Base-by-base conservation (phyloP, 2,113 vertebrate species). In the Ceyx cyanopectus region DNA sequence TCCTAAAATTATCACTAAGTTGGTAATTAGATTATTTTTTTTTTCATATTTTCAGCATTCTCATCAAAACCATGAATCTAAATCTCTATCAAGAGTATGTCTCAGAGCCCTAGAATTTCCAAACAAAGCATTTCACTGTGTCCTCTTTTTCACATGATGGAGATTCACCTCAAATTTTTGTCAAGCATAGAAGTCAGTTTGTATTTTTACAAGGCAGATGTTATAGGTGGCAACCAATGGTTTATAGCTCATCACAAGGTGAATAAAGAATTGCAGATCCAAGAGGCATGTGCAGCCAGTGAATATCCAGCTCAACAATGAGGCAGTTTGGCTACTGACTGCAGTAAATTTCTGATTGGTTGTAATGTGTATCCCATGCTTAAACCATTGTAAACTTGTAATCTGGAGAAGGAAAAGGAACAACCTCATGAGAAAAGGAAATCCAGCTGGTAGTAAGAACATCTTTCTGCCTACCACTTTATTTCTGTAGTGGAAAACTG, bases 391-490 rank as follows among this genome's bases (percentile, higher is more conserved):
- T 16, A 54, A 53, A 1, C 7, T 14, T 63, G 14, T 83, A 51
- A 63, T 87, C 46, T 89, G 51, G 46, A 85, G 60, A 24, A 89
- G 14, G 40, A 56, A 81, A 91, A 92, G 8, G 26, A 51, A 82
- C 40, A 53, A 53, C 90, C 34, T 72, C 14, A 29, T 60, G 56
- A 81, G 69, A 85, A 68, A 94, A 73, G 19, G 21, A 84, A 93
- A 81, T 75, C 29, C 27, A 62, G 19, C 14, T 72, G 63, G 56
- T 48, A 41, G 68, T 69, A 72, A 76, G 75, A 34, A 68, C 43
- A 45, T 41, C 83, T 91, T 92, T 95, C 87, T 88, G 76, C 72
- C 80, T 85, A 85, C 63, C 17, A 34, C 37, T 63, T 67, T 72
- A 70, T 74, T 81, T 84, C 65, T 87, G 27, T 69, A 62, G 24